Percentiles rank a stretch among this genome's conserved stretches.
These are phyloP conservation scores for Dufourea novaeangliae DNA, from an alignment of 1,140 invertebrate genomes.

Conservation along the genomic window DNA sequence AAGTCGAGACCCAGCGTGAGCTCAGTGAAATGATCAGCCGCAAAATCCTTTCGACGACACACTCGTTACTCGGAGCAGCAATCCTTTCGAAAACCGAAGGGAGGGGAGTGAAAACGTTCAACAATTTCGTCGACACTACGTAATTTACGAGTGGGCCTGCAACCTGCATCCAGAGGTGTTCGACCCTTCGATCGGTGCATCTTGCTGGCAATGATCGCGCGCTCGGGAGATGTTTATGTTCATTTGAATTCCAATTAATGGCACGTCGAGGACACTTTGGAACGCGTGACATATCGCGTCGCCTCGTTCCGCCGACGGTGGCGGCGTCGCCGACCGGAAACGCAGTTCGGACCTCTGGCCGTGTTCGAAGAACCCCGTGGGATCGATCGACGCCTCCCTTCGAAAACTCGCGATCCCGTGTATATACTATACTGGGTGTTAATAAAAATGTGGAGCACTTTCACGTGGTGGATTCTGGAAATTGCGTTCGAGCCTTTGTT, in stretches of 20 bases:
- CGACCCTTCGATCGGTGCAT: slow-evolving; percentile 49
- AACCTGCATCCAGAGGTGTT: slow-evolving; percentile 40
- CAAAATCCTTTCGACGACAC: not conserved
- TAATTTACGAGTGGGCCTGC: slow-evolving; percentile 29
- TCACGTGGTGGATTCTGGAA: no score
- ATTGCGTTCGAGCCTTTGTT: no score
- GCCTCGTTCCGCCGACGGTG: slow-evolving; percentile 55
- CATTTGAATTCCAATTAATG: slow-evolving; percentile 74
- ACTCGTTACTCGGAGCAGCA: not conserved
- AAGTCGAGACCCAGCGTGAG: no score
- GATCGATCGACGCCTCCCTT: slow-evolving; percentile 24
- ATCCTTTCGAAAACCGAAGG: not conserved
- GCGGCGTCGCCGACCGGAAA: slow-evolving; percentile 51
- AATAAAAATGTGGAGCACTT: no score
- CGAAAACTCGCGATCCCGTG: slow-evolving; percentile 4
- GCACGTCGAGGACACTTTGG: slow-evolving; percentile 66
- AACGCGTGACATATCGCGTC: slow-evolving; percentile 68
- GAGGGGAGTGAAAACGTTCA: no score
- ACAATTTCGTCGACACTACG: not conserved
- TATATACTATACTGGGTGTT: no score
- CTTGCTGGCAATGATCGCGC: slow-evolving; percentile 49
- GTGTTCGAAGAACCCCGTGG: slow-evolving; percentile 35
- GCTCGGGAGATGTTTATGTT: slow-evolving; percentile 68
- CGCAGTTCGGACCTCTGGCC: slow-evolving; percentile 50
- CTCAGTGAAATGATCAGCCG: not conserved